phyloP scores from a whole-genome alignment of 2,113 vertebrate genomes.

The Stegostoma tigrinum region DNA sequence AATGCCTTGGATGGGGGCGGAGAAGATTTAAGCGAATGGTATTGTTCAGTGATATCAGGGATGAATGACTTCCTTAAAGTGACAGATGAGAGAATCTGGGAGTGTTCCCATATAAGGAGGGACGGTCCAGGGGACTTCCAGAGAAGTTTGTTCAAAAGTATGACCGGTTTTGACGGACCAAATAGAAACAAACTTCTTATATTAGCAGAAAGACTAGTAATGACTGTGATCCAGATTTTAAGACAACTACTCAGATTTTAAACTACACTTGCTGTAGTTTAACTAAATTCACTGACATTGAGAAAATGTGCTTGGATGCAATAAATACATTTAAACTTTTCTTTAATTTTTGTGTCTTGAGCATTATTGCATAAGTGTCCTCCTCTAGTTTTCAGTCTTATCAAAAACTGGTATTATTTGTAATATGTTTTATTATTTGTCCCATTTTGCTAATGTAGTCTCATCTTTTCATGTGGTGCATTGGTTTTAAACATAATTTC shows the following conservation, averaged over 20 bases:
- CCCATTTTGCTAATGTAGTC: background rate
- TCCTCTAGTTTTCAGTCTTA: background rate
- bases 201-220: too few species aligned
- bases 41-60: background rate
- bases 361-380: too few species aligned
- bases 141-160: too few species aligned
- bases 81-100: background rate
- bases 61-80: background rate
- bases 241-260: background rate
- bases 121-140: too few species aligned
- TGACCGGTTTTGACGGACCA: too few species aligned
- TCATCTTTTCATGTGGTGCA: background rate
- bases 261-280: background rate
- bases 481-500: background rate
- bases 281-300: background rate
- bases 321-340: background rate
- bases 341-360: background rate
- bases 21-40: background rate
- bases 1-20: background rate
- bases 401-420: background rate
- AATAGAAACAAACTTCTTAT: too few species aligned
- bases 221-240: background rate
- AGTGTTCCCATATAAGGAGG: background rate
- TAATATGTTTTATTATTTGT: background rate
- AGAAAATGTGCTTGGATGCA: background rate